A percentile compares a stretch with the other conserved stretches of the same genome.
phyloP scores from a whole-genome alignment of 1,140 invertebrate genomes.

The Drosophila sp. region DNA sequence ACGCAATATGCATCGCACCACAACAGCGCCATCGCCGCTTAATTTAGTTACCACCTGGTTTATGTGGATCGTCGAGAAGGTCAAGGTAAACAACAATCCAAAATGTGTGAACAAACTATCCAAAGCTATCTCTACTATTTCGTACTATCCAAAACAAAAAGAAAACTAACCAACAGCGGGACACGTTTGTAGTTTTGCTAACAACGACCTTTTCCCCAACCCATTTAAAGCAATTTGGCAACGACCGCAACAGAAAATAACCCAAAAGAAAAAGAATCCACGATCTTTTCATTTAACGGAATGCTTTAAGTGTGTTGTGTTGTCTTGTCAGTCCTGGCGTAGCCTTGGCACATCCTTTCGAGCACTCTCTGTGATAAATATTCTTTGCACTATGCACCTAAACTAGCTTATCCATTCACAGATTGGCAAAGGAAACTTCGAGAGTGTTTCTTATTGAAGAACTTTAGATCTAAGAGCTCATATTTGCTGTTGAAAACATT shows the following conservation, averaged over 20 bases:
- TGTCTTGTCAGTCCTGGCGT: constrained; percentile 16
- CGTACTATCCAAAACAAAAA: constrained; percentile 19
- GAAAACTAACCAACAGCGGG: constrained; percentile 36
- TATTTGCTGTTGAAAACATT: no score
- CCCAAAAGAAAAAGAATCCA: constrained; percentile 8
- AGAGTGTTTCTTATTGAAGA: no score
- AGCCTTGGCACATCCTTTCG: constrained; percentile 17
- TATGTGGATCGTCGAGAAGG: constrained; percentile 91
- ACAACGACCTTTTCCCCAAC: constrained; percentile 80
- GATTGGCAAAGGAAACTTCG: constrained; percentile 11
- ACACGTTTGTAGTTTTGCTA: constrained; percentile 48
- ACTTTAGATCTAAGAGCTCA: no score
- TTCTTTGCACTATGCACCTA: constrained; percentile 18
- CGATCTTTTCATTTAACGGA: constrained; percentile 45
- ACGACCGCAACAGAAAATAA: constrained; percentile 61
- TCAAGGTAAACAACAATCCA: constrained; percentile 86
- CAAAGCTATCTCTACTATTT: constrained; percentile 24
- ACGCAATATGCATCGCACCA: constrained; percentile 98
- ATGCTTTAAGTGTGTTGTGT: constrained; percentile 76
- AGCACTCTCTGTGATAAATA: constrained; percentile 14
- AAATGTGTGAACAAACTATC: constrained; percentile 27
- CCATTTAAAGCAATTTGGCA: constrained; percentile 83
- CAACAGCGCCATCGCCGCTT: constrained; percentile 97
- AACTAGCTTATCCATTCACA: background rate
- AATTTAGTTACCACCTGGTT: constrained; percentile 98